phyloP scores from a whole-genome alignment of 2,888 invertebrate species.

The Congeria kusceri region DNA sequence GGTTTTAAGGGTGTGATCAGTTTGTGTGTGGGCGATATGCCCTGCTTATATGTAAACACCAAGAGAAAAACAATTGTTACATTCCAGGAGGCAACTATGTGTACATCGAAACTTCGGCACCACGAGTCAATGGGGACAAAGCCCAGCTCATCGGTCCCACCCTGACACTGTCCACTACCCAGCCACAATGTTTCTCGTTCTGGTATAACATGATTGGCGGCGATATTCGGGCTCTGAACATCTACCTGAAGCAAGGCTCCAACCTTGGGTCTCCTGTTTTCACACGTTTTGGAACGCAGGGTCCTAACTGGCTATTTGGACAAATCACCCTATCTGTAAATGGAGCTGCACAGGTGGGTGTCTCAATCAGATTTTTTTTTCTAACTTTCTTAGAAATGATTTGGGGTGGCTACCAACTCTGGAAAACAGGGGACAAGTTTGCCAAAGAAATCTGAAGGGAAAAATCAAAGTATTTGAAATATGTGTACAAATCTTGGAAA shows the following conservation, averaged over 20 bases:
- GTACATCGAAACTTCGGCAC: constrained; percentile 86
- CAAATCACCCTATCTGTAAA: constrained; percentile 60
- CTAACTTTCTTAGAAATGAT: too few species aligned
- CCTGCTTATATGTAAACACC: too few species aligned
- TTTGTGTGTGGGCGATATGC: too few species aligned
- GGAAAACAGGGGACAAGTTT: too few species aligned
- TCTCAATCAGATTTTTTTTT: too few species aligned
- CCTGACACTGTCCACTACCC: constrained; percentile 46
- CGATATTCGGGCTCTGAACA: constrained; percentile 67
- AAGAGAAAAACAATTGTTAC: too few species aligned
- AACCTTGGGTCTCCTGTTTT: constrained; percentile 67
- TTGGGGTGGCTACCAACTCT: too few species aligned
- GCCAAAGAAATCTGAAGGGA: too few species aligned
- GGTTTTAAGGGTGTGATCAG: too few species aligned
- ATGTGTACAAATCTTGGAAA: too few species aligned
- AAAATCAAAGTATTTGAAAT: too few species aligned
- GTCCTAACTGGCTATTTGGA: constrained; percentile 68
- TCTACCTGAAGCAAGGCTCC: constrained; percentile 59
- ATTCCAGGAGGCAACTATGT: constrained; percentile 77
- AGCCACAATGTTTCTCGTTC: constrained; percentile 73
- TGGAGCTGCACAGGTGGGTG: constrained; percentile 24
- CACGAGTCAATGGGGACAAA: constrained; percentile 87
- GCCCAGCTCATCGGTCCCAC: constrained; percentile 85
- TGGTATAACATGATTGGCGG: constrained; percentile 81
- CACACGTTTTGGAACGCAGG: constrained; percentile 69